A percentile compares a stretch with the other conserved stretches of the same genome.
Conservation (phyloP, 1,140 invertebrate species). For the Brachionus manjavacas region DNA sequence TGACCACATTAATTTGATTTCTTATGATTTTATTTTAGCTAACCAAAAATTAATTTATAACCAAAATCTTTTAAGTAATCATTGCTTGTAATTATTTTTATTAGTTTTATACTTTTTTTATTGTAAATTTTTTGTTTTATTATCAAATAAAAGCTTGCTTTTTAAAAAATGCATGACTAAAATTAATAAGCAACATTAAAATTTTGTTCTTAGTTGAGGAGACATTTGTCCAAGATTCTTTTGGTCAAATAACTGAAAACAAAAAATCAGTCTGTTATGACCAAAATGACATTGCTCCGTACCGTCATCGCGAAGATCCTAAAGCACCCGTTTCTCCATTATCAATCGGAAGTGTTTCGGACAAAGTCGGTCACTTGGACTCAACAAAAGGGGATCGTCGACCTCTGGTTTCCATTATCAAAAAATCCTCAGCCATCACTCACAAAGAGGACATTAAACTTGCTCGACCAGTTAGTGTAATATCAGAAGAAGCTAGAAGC, state of each 20-base stretch:
- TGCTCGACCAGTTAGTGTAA: background rate
- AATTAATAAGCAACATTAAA: background rate
- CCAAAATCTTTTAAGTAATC: background rate
- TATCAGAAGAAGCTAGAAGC: background rate
- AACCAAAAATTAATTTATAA: background rate
- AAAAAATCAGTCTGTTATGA: background rate
- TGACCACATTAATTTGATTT: background rate
- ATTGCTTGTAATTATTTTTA: background rate
- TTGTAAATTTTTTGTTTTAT: background rate
- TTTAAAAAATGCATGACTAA: background rate
- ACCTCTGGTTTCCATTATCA: background rate
- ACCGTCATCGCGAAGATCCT: background rate
- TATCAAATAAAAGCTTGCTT: background rate
- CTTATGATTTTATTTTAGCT: constrained; percentile 19
- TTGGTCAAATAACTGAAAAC: constrained; percentile 10
- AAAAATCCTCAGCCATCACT: background rate
- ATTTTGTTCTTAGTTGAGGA: background rate
- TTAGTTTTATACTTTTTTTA: background rate
- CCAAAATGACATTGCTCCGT: background rate
- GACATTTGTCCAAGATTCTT: background rate
- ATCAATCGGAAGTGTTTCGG: background rate
- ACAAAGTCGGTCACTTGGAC: constrained; percentile 23
- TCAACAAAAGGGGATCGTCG: background rate
- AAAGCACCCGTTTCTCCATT: background rate
- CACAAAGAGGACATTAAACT: background rate